These are phyloP conservation scores for Apostichopus leukothele DNA, from an alignment of 53 echinoderm and acorn worm species.

Conservation along the genomic window DNA sequence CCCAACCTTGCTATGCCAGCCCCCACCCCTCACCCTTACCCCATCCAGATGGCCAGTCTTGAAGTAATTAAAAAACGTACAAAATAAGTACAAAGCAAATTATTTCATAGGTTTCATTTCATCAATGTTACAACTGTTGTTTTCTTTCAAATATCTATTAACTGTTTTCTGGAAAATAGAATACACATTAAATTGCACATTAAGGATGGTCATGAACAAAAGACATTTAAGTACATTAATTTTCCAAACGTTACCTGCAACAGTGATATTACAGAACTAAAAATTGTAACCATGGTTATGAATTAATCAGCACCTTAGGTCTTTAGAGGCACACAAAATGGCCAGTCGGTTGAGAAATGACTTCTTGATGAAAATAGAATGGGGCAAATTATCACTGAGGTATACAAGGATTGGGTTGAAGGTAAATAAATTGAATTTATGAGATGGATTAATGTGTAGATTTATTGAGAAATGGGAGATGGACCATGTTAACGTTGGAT, in stretches of 20 bases:
- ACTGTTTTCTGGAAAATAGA: slow-evolving; percentile 40
- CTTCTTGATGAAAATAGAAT: neutral
- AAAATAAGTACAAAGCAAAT: too few species aligned
- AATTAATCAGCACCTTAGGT: slow-evolving; percentile 18
- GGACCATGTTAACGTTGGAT: too few species aligned
- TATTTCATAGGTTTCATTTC: neutral
- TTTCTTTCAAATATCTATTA: slow-evolving; percentile 33
- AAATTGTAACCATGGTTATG: neutral
- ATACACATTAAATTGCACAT: slow-evolving; percentile 37
- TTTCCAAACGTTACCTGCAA: neutral
- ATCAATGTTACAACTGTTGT: slow-evolving; percentile 21
- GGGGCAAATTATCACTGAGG: neutral
- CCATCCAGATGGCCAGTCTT: too few species aligned
- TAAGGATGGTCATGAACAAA: slow-evolving; percentile 20
- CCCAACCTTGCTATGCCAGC: too few species aligned
- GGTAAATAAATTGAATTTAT: too few species aligned
- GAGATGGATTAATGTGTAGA: too few species aligned
- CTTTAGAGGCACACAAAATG: slow-evolving; percentile 6
- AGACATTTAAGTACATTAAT: slow-evolving; percentile 3
- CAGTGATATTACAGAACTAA: neutral
- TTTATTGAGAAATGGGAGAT: too few species aligned
- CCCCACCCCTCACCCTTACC: too few species aligned
- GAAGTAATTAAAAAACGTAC: too few species aligned
- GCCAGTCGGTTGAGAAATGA: neutral
- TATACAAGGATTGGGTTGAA: neutral